These are phyloP conservation scores for Tetragnatha versicolor DNA, from an alignment of 1,140 invertebrate genomes.

Conservation along the genomic window DNA sequence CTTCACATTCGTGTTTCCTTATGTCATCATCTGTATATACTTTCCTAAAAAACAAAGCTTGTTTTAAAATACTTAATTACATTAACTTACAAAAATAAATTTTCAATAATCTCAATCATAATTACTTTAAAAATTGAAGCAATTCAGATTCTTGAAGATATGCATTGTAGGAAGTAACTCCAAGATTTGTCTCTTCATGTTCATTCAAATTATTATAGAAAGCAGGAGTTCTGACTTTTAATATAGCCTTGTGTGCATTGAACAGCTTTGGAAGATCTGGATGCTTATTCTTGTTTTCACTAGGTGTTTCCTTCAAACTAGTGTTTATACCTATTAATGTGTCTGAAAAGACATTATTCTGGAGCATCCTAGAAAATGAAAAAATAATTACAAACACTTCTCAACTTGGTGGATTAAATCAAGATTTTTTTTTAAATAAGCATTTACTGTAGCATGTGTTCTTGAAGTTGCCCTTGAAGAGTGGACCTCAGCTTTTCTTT, in stretches of 20 bases:
- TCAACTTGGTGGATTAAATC: no score
- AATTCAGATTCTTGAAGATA: constrained; percentile 39
- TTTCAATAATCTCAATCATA: no score
- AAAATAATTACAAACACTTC: background rate
- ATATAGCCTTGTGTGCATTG: constrained; percentile 31
- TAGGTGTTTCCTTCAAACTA: background rate
- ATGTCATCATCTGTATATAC: constrained; percentile 56
- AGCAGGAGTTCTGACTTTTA: constrained; percentile 47
- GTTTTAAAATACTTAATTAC: background rate
- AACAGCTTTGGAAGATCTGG: constrained; percentile 10
- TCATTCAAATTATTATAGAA: constrained; percentile 42
- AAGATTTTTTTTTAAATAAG: no score
- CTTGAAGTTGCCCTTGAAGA: constrained; percentile 48
- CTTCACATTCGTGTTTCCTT: constrained; percentile 55
- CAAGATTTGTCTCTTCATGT: constrained; percentile 26
- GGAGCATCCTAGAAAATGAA: constrained; percentile 32
- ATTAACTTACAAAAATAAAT: background rate
- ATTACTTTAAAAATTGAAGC: constrained; percentile 40
- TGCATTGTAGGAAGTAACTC: constrained; percentile 33
- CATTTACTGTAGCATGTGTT: constrained; percentile 54
- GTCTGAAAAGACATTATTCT: constrained; percentile 41
- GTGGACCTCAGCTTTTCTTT: constrained; percentile 54
- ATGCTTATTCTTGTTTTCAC: constrained; percentile 15
- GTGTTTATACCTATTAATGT: constrained; percentile 25
- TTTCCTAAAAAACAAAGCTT: constrained; percentile 36